These are phyloP conservation scores for Oryctes rhinoceros DNA, from an alignment of 1,140 invertebrate genomes.

Conservation along the genomic window DNA sequence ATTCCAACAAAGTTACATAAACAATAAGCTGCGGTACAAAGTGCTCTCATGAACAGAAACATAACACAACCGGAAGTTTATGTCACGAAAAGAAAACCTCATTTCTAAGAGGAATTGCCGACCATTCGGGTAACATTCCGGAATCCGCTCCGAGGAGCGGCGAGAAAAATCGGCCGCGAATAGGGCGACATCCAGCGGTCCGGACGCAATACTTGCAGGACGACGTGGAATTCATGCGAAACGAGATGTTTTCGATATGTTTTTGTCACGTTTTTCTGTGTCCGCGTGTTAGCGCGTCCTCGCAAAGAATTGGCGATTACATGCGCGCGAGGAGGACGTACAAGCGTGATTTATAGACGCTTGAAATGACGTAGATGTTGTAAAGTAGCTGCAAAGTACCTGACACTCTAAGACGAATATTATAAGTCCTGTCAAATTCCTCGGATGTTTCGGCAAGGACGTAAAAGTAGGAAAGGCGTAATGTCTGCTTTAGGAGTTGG, in stretches of 20 bases:
- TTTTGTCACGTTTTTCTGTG: conserved; percentile 7
- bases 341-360: not conserved
- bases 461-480: no score
- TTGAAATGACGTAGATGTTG: conserved; percentile 1
- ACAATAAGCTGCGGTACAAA: no score
- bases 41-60: no score
- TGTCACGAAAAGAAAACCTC: not conserved
- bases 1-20: no score
- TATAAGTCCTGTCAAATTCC: not conserved
- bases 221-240: conserved; percentile 6
- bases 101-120: not conserved
- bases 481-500: no score
- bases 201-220: not conserved
- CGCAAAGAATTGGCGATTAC: not conserved
- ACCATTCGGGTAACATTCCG: not conserved
- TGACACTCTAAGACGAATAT: not conserved
- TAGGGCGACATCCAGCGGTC: not conserved
- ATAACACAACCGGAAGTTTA: no score
- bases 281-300: not conserved
- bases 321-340: not conserved
- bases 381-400: not conserved
- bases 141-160: not conserved
- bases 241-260: conserved; percentile 11
- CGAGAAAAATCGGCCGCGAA: not conserved
- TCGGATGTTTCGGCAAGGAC: no score